These are phyloP conservation scores for Pseudopipra pipra DNA, from an alignment of 2,113 vertebrate species.

Conservation along the genomic window DNA sequence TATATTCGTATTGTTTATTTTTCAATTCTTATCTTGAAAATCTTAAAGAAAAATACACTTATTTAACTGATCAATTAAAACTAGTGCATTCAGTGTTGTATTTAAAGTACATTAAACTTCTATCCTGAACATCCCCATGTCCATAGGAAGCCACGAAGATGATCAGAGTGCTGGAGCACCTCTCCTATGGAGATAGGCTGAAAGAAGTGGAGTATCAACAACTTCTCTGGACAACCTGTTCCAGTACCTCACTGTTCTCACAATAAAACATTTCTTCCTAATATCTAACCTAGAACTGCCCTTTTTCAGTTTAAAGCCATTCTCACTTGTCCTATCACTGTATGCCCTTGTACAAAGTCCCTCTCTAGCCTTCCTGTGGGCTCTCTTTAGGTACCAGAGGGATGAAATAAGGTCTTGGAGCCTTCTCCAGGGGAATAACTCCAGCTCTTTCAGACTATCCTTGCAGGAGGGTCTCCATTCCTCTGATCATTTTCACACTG, in stretches of 20 bases:
- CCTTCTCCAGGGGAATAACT: neutral
- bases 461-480: neutral
- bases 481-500: neutral
- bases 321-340: neutral
- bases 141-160: neutral
- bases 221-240: neutral
- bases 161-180: neutral
- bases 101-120: neutral
- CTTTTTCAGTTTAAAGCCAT: neutral
- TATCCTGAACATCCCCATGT: neutral
- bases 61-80: neutral
- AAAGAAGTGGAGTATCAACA: neutral
- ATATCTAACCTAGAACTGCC: neutral
- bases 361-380: neutral
- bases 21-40: neutral
- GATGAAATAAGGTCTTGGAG: neutral
- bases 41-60: neutral
- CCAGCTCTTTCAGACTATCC: neutral
- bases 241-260: neutral
- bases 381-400: neutral
- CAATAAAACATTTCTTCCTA: neutral
- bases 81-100: neutral
- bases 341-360: neutral
- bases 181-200: neutral
- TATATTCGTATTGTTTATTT: constrained; percentile 33